Conservation (phyloP, 2,888 invertebrate species). For the Zygothrica quintamaculata region DNA sequence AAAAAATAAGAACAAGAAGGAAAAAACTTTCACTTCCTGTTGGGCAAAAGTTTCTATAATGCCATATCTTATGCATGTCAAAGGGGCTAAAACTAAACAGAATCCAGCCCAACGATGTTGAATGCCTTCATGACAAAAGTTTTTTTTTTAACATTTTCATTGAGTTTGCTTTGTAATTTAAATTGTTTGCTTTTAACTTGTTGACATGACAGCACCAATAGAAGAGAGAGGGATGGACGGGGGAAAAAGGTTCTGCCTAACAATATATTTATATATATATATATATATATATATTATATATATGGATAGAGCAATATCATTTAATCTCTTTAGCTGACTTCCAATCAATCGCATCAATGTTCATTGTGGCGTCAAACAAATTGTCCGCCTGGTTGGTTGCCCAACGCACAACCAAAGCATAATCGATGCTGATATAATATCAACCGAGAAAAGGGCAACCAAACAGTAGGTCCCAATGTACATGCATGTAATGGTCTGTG, state of each 20-base stretch:
- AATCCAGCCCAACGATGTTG: slow-evolving; percentile 42
- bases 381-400: slow-evolving; percentile 66
- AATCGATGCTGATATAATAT: slow-evolving; percentile 65
- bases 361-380: slow-evolving; percentile 75
- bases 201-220: slow-evolving; percentile 69
- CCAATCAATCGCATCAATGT: slow-evolving; percentile 79
- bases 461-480: not conserved
- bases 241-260: not conserved
- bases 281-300: too few relatives aligned
- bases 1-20: slow-evolving; percentile 24
- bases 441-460: slow-evolving; percentile 51
- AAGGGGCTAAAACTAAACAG: slow-evolving; percentile 70
- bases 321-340: slow-evolving; percentile 73
- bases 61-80: slow-evolving; percentile 79
- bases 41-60: slow-evolving; percentile 51
- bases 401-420: slow-evolving; percentile 47
- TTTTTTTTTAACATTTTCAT: slow-evolving; percentile 72
- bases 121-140: slow-evolving; percentile 63
- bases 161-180: slow-evolving; percentile 79
- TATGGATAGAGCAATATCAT: slow-evolving; percentile 60
- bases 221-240: too few relatives aligned
- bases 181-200: slow-evolving; percentile 76
- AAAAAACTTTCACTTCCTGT: slow-evolving; percentile 64
- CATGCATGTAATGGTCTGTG: not conserved
- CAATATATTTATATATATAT: slow-evolving; percentile 43